Conservation (phyloP, 2,113 vertebrate species). For the Castor canadensis region DNA sequence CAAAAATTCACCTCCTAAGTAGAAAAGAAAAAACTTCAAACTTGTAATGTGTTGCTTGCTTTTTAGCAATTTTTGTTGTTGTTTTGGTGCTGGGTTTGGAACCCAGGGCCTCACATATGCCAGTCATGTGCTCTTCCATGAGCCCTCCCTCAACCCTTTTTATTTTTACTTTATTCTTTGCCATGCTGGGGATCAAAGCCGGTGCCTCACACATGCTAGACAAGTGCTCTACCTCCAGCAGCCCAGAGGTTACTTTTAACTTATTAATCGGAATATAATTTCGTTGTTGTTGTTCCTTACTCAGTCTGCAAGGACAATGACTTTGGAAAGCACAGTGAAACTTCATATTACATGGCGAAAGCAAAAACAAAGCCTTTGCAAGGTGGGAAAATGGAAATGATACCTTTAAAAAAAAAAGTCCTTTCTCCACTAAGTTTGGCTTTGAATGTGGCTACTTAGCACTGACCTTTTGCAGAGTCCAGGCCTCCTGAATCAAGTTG, state of each 20-base stretch:
- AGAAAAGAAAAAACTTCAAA: not conserved
- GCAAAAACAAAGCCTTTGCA: slow-evolving; percentile 51
- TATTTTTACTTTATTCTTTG: too few relatives aligned
- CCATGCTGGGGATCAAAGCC: not conserved
- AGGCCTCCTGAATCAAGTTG: slow-evolving; percentile 71
- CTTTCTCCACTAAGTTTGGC: slow-evolving; percentile 52
- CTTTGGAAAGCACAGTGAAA: slow-evolving; percentile 36
- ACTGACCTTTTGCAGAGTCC: slow-evolving; percentile 11
- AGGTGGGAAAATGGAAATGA: slow-evolving; percentile 49
- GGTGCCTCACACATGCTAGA: not conserved
- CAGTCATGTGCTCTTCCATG: too few relatives aligned
- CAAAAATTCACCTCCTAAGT: not conserved
- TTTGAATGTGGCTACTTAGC: slow-evolving; percentile 60
- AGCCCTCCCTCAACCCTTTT: too few relatives aligned
- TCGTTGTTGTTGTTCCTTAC: not conserved
- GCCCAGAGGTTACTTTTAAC: not conserved
- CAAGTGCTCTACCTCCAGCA: too few relatives aligned
- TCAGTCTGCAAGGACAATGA: not conserved
- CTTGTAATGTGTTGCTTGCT: not conserved
- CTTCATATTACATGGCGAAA: slow-evolving; percentile 25
- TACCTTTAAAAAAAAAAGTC: slow-evolving; percentile 26
- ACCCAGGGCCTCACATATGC: too few relatives aligned
- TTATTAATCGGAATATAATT: not conserved
- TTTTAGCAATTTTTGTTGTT: not conserved
- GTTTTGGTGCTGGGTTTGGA: too few relatives aligned